Conservation (phyloP, 2,113 vertebrate species). For the Barnardius zonarius region DNA sequence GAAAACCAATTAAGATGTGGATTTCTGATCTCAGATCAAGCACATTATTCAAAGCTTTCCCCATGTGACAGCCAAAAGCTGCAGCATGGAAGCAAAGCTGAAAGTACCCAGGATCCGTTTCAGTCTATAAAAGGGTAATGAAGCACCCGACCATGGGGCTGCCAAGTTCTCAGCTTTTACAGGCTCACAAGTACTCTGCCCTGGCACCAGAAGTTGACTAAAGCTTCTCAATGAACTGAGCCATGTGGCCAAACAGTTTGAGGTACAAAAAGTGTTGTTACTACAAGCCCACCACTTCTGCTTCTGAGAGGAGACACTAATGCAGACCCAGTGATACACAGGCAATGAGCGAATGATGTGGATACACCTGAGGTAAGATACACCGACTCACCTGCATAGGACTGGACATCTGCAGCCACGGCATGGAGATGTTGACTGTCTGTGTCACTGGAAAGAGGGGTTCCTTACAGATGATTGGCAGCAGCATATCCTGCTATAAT, state of each 20-base stretch:
- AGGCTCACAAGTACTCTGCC: not conserved
- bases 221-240: not conserved
- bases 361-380: not conserved
- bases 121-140: not conserved
- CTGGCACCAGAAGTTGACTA: not conserved
- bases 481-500: not conserved
- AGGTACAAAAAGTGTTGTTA: not conserved
- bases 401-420: not conserved
- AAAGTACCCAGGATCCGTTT: not conserved
- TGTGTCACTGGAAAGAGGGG: not conserved
- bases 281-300: not conserved
- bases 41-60: not conserved
- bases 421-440: not conserved
- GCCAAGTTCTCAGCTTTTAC: not conserved
- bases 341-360: fast-evolving
- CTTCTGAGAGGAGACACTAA: not conserved
- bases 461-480: not conserved
- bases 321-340: fast-evolving
- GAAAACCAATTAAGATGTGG: not conserved
- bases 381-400: fast-evolving
- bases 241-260: not conserved
- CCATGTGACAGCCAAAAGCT: not conserved
- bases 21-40: slow-evolving; percentile 16
- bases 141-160: fast-evolving
- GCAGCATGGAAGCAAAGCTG: not conserved